Evolutionary conservation across 1,140 invertebrate species (phyloP).

Genomic region (Cataglyphis hispanica): DNA sequence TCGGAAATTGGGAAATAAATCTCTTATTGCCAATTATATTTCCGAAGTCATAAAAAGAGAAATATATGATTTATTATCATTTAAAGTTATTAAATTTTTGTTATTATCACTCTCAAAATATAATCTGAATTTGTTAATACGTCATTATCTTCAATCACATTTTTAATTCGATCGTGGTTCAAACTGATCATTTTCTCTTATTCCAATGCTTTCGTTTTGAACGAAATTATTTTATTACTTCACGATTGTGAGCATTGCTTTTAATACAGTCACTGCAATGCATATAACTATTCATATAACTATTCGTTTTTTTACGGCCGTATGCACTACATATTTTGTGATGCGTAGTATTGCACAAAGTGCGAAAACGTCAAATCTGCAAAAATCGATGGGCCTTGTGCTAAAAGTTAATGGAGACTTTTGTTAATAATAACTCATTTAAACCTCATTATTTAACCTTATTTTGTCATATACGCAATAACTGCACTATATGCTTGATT

Average conservation of each 20-base stretch:
- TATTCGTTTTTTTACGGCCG: background rate
- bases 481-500: background rate
- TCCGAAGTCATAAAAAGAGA: background rate
- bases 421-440: background rate
- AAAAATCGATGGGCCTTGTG: conserved; percentile 21
- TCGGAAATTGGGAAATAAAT: background rate
- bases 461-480: background rate
- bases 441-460: background rate
- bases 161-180: background rate
- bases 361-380: background rate
- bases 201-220: background rate
- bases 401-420: conserved; percentile 22
- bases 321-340: background rate
- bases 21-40: background rate
- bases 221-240: background rate
- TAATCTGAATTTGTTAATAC: background rate
- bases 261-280: background rate
- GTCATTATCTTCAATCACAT: background rate
- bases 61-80: conserved; percentile 5
- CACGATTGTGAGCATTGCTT: background rate
- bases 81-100: conserved; percentile 1
- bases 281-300: too few relatives aligned
- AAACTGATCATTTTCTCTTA: background rate
- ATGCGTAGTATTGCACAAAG: background rate
- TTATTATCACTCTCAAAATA: background rate